These are phyloP conservation scores for Athrips mouffetella DNA, from an alignment of 2,888 invertebrate genomes.

Conservation along the genomic window DNA sequence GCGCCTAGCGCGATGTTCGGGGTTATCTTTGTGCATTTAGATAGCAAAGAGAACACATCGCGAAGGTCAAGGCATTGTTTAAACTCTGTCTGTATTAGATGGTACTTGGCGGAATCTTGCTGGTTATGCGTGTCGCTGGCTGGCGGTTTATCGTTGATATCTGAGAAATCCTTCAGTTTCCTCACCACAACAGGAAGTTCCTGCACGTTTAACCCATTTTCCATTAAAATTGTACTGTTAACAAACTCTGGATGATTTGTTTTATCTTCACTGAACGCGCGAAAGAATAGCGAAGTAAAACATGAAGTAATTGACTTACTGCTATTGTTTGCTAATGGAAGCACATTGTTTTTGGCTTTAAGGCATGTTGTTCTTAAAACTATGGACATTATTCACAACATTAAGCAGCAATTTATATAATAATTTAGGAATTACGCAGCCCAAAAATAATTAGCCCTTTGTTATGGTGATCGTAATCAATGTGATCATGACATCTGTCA, in stretches of 20 bases:
- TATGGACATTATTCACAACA: slow-evolving; percentile 43
- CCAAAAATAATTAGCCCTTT: background rate
- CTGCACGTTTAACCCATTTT: slow-evolving; percentile 82
- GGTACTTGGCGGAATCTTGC: slow-evolving; percentile 51
- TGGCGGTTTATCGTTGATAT: slow-evolving; percentile 39
- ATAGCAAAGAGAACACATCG: slow-evolving; percentile 66
- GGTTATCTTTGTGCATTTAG: slow-evolving; percentile 71
- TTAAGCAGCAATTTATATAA: slow-evolving; percentile 12
- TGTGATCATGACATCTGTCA: background rate
- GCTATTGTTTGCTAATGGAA: slow-evolving; percentile 35
- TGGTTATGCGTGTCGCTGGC: slow-evolving; percentile 30
- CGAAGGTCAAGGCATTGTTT: slow-evolving; percentile 60
- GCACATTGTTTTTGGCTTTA: slow-evolving; percentile 49
- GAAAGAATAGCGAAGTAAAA: slow-evolving; percentile 26
- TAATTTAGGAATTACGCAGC: slow-evolving; percentile 14
- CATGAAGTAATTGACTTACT: slow-evolving; percentile 28
- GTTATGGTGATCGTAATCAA: background rate
- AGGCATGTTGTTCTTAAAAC: slow-evolving; percentile 54
- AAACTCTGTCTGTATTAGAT: slow-evolving; percentile 68
- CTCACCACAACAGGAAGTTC: slow-evolving; percentile 83
- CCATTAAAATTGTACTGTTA: slow-evolving; percentile 77
- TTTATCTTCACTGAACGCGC: slow-evolving; percentile 54
- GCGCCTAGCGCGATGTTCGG: slow-evolving; percentile 72
- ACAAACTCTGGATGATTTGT: slow-evolving; percentile 49
- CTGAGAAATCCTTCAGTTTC: slow-evolving; percentile 61